These are phyloP conservation scores for Uropetala carovei DNA, from an alignment of 2,888 invertebrate genomes.

Conservation along the genomic window DNA sequence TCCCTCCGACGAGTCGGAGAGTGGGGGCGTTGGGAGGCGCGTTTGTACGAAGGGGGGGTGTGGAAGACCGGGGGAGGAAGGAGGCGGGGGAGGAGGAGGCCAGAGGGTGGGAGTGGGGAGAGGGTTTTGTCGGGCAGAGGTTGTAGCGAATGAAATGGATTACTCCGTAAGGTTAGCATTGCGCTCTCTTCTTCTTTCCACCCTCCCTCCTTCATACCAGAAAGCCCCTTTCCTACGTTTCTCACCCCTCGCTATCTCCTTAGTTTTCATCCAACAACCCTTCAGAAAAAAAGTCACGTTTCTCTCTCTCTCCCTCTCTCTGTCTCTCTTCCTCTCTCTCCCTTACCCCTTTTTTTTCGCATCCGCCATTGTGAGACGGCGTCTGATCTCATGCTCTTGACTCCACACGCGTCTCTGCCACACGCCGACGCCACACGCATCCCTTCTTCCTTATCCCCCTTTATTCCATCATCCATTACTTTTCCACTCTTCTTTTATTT, in stretches of 20 bases:
- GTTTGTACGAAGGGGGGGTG: too few species aligned
- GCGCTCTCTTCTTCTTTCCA: background rate
- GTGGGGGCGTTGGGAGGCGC: too few species aligned
- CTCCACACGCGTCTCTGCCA: background rate
- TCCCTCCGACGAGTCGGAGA: too few species aligned
- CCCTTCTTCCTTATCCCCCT: background rate
- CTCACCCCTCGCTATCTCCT: background rate
- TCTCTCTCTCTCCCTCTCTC: too few species aligned
- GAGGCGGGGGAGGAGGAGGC: background rate
- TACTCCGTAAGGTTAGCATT: conserved; percentile 28
- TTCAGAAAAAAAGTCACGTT: too few species aligned
- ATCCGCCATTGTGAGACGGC: background rate
- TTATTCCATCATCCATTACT: conserved; percentile 1
- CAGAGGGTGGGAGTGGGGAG: background rate
- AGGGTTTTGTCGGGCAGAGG: conserved; percentile 13
- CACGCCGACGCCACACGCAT: background rate
- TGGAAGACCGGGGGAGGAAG: too few species aligned
- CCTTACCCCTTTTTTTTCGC: background rate
- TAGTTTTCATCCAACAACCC: background rate
- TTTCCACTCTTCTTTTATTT: background rate
- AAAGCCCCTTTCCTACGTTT: background rate
- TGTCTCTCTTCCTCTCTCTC: background rate
- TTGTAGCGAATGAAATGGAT: conserved; percentile 7
- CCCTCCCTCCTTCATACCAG: background rate
- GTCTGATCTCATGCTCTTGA: background rate